These are phyloP conservation scores for Felis chaus DNA, from an alignment of 2,113 vertebrate genomes.

Conservation along the genomic window DNA sequence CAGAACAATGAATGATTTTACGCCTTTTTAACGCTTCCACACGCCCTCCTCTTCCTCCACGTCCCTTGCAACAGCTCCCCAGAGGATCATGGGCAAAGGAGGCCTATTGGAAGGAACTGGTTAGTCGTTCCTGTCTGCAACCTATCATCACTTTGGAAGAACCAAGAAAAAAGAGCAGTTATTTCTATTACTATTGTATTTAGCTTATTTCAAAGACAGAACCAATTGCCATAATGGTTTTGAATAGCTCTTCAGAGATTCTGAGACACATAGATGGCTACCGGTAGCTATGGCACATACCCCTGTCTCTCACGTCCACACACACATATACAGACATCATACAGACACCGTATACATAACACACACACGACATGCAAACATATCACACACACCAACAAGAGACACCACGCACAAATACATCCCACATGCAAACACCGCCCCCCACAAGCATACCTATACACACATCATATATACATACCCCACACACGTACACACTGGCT, in stretches of 20 bases:
- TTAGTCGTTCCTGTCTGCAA: neutral
- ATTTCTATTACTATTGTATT: neutral
- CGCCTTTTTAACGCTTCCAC: neutral
- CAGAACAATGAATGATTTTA: neutral
- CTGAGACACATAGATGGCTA: neutral
- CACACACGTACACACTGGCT: neutral
- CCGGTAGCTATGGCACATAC: neutral
- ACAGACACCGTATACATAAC: neutral
- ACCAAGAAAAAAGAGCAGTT: neutral
- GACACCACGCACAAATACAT: neutral
- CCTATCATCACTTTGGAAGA: neutral
- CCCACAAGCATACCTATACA: neutral
- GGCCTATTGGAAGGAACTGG: neutral
- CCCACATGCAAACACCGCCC: neutral
- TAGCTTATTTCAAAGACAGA: slow-evolving; percentile 36
- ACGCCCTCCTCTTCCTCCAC: neutral
- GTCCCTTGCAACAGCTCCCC: neutral
- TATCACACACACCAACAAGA: neutral
- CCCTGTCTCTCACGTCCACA: neutral
- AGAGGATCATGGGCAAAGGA: neutral
- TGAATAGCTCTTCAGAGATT: neutral
- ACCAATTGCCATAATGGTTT: neutral
- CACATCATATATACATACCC: neutral
- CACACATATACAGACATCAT: neutral
- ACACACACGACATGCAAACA: neutral